A percentile compares a stretch with the other conserved stretches of the same genome.
Evolutionary conservation across 2,113 vertebrate species (phyloP).

Genomic region (Hippocampus mohnikei): DNA sequence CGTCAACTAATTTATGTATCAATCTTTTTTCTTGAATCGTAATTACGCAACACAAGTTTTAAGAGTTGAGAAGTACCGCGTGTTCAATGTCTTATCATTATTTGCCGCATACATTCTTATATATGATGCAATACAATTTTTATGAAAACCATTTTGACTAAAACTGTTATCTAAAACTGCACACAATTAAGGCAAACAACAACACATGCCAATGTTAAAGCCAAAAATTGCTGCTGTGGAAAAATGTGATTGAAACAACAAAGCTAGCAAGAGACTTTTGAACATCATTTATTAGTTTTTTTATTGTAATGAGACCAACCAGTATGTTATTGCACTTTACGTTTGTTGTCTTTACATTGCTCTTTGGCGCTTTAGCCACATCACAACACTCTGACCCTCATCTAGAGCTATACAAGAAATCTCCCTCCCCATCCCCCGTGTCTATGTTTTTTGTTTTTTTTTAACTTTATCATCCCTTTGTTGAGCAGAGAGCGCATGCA

Average conservation of each 20-base stretch:
- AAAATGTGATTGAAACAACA: background rate
- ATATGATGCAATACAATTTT: too few relatives aligned
- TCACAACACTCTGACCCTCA: conserved; percentile 15
- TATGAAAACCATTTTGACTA: too few relatives aligned
- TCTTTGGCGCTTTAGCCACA: conserved; percentile 10
- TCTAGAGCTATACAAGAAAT: conserved; percentile 12
- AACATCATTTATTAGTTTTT: background rate
- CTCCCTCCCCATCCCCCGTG: background rate
- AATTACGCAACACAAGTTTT: background rate
- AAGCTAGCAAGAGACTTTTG: background rate
- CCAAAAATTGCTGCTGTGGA: background rate
- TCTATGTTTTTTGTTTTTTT: conserved; percentile 16
- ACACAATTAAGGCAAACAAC: background rate
- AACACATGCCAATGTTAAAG: background rate
- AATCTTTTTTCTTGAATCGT: background rate
- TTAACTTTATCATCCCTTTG: conserved; percentile 50
- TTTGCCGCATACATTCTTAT: background rate
- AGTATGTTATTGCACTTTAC: background rate
- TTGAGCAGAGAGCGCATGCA: conserved; percentile 34
- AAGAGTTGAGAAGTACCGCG: background rate
- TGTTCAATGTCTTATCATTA: background rate
- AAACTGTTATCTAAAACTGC: background rate
- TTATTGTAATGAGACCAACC: background rate
- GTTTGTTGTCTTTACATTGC: background rate
- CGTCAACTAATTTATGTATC: conserved; percentile 1